Evolutionary conservation across 2,797 vertebrate genomes (phyloP).

Genomic region (Notolepis coatsorum): DNA sequence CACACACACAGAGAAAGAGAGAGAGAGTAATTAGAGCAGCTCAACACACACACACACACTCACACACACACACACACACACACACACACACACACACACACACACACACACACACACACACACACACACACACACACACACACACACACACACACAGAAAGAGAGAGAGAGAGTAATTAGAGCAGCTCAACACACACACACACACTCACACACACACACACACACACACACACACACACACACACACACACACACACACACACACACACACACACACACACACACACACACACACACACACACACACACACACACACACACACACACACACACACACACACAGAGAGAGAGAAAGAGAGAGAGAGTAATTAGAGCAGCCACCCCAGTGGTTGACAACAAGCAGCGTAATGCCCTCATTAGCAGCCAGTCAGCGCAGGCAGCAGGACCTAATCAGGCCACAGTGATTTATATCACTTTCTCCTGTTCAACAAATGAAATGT

Average conservation of each 20-base stretch:
- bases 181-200: constrained; percentile 89
- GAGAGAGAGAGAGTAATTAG: constrained; percentile 80
- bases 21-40: constrained; percentile 80
- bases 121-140: constrained; percentile 42
- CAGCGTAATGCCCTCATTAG: constrained; percentile 99
- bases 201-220: constrained; percentile 68
- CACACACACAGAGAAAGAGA: no score
- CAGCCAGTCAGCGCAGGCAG: constrained; percentile 97
- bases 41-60: constrained; percentile 85
- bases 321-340: not conserved
- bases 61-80: constrained; percentile 63
- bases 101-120: constrained; percentile 47
- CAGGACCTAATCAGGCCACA: constrained; percentile 97
- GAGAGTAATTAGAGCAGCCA: constrained; percentile 69
- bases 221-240: constrained; percentile 47
- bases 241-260: constrained; percentile 46
- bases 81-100: constrained; percentile 32
- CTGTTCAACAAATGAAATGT: constrained; percentile 99
- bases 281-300: not conserved
- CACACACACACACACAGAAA: not conserved
- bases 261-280: constrained; percentile 44
- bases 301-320: not conserved
- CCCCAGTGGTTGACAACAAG: constrained; percentile 98
- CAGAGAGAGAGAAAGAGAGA: not conserved
- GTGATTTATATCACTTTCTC: constrained; percentile 99